Evolutionary conservation across 2,797 vertebrate genomes (phyloP).

Genomic region (Centroberyx gerrardi): DNA sequence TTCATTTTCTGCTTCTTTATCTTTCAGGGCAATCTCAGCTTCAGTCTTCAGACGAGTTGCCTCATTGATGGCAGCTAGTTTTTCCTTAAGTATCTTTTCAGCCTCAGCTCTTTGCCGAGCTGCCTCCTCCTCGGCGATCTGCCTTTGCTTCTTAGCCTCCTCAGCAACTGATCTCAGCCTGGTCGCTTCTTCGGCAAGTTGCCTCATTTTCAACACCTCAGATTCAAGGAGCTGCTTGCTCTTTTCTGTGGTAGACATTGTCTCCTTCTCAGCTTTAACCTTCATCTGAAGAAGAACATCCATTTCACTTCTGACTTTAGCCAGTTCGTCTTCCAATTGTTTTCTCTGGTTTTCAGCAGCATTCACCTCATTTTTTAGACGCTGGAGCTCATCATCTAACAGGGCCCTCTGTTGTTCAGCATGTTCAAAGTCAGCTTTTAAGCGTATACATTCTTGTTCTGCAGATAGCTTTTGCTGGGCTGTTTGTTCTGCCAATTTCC

Average conservation of each 20-base stretch:
- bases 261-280: constrained; percentile 89
- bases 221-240: constrained; percentile 95
- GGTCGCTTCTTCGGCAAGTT: constrained; percentile 93
- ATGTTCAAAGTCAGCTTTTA: constrained; percentile 93
- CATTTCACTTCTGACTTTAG: constrained; percentile 93
- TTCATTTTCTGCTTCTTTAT: constrained; percentile 97
- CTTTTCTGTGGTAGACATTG: constrained; percentile 91
- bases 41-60: constrained; percentile 92
- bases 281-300: constrained; percentile 92
- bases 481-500: constrained; percentile 90
- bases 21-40: constrained; percentile 94
- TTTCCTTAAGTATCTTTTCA: constrained; percentile 94
- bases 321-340: constrained; percentile 93
- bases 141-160: constrained; percentile 94
- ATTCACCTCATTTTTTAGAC: constrained; percentile 90
- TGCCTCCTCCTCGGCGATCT: constrained; percentile 93
- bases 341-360: constrained; percentile 89
- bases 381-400: constrained; percentile 92
- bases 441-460: constrained; percentile 94
- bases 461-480: constrained; percentile 92
- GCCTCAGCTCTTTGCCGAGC: constrained; percentile 91
- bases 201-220: constrained; percentile 92
- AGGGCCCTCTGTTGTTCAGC: constrained; percentile 93
- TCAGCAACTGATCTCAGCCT: constrained; percentile 91
- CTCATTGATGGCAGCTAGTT: constrained; percentile 93